Evolutionary conservation across 2,888 invertebrate genomes (phyloP).

Genomic region (Dasysyrphus albostriatus): DNA sequence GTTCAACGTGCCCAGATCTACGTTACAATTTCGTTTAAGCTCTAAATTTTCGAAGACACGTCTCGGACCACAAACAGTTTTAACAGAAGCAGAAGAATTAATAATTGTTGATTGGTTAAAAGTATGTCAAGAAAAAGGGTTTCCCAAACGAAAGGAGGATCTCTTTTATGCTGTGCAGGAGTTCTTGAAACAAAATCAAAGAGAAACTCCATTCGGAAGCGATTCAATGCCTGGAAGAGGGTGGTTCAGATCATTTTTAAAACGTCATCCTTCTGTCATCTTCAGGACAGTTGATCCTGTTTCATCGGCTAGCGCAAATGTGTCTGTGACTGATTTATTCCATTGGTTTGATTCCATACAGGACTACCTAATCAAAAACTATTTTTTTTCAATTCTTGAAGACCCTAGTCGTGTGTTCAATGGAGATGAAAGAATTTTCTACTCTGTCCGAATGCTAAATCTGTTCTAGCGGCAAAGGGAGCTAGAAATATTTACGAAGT

Average conservation of each 20-base stretch:
- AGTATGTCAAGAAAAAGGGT: too few species aligned
- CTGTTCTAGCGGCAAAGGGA: background rate
- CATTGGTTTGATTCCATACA: constrained; percentile 24
- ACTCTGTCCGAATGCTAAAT: background rate
- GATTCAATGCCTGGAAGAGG: constrained; percentile 21
- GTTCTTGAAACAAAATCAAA: too few species aligned
- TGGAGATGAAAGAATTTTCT: background rate
- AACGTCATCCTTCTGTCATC: constrained; percentile 26
- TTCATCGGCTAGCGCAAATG: constrained; percentile 8
- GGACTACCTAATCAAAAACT: background rate
- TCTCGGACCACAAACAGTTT: too few species aligned
- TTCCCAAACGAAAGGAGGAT: too few species aligned
- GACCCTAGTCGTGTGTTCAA: background rate
- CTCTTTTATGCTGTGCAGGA: too few species aligned
- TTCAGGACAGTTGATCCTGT: constrained; percentile 26
- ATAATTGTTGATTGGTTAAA: too few species aligned
- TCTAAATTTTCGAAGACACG: too few species aligned
- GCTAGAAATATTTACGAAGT: too few species aligned
- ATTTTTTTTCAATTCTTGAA: background rate
- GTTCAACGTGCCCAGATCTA: too few species aligned
- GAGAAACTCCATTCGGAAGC: too few species aligned
- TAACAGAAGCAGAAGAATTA: too few species aligned
- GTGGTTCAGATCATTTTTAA: constrained; percentile 37
- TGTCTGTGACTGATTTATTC: constrained; percentile 9
- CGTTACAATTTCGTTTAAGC: too few species aligned